A percentile compares a stretch with the other conserved stretches of the same genome.
phyloP scores from a whole-genome alignment of 2,113 vertebrate genomes.

The Nerophis lumbriciformis region DNA sequence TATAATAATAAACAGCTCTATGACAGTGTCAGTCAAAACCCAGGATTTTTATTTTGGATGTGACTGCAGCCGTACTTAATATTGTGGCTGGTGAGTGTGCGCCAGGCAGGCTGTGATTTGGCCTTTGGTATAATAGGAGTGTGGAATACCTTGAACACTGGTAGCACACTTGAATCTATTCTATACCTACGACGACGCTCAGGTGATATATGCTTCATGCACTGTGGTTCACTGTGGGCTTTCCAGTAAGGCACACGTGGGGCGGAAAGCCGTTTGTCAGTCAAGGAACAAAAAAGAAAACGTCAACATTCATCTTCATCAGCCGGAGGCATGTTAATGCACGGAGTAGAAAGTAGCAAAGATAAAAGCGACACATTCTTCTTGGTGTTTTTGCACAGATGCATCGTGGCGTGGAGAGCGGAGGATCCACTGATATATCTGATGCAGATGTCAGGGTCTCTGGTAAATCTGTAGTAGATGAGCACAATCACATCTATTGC shows the following conservation, averaged over 20 bases:
- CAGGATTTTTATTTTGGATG: no score
- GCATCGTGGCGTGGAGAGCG: slow-evolving; percentile 3
- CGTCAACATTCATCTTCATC: slow-evolving; percentile 43
- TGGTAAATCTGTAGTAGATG: slow-evolving; percentile 17
- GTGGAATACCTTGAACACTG: no score
- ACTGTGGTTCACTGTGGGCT: neutral
- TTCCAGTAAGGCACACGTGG: slow-evolving; percentile 60
- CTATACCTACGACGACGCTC: no score
- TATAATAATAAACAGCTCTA: no score
- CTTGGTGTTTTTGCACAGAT: slow-evolving; percentile 3
- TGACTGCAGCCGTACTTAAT: no score
- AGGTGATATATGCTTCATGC: no score
- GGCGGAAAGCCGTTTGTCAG: slow-evolving; percentile 32
- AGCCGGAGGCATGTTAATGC: slow-evolving; percentile 30
- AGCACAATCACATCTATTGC: slow-evolving; percentile 46
- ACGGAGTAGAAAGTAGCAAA: slow-evolving; percentile 31
- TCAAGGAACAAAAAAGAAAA: slow-evolving; percentile 7
- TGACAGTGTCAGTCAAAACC: no score
- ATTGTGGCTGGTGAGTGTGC: no score
- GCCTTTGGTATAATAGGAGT: no score
- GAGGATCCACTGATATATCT: slow-evolving; percentile 52
- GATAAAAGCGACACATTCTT: slow-evolving; percentile 37
- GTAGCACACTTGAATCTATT: no score
- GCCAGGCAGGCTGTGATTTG: no score
- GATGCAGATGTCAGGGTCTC: slow-evolving; percentile 53